phyloP scores from a whole-genome alignment of 2,113 vertebrate species.

The Dermatemys mawii region DNA sequence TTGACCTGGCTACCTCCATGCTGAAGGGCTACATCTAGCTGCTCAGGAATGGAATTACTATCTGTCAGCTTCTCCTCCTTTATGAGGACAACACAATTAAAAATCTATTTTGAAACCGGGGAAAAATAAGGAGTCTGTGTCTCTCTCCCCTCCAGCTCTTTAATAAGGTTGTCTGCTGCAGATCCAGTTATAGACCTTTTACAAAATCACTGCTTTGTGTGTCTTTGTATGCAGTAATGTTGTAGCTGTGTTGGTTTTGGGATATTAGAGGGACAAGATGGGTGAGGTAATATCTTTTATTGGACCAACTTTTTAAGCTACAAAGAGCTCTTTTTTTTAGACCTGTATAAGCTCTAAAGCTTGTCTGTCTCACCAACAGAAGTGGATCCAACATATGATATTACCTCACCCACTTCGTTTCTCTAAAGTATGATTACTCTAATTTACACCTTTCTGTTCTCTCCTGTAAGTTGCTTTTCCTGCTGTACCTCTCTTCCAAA shows the following conservation, averaged over 20 bases:
- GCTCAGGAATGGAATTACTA: neutral
- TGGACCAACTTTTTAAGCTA: neutral
- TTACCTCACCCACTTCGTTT: neutral
- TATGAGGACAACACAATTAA: neutral
- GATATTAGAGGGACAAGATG: neutral
- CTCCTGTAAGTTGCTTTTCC: neutral
- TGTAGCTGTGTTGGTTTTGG: neutral
- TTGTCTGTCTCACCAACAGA: neutral
- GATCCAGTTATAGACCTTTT: neutral
- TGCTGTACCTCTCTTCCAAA: neutral
- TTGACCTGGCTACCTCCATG: fast-evolving
- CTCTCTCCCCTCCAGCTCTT: fast-evolving
- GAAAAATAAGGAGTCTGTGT: neutral
- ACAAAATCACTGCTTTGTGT: neutral
- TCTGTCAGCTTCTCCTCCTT: neutral
- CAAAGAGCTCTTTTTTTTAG: neutral
- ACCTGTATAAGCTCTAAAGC: neutral
- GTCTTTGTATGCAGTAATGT: neutral
- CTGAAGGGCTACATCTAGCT: fast-evolving
- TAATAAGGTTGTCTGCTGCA: neutral
- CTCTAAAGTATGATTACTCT: neutral
- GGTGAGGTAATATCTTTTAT: neutral
- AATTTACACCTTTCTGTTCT: constrained; percentile 25
- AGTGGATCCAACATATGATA: neutral
- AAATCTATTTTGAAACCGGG: fast-evolving